These are phyloP conservation scores for Anhinga anhinga DNA, from an alignment of 2,113 vertebrate species.

Conservation along the genomic window DNA sequence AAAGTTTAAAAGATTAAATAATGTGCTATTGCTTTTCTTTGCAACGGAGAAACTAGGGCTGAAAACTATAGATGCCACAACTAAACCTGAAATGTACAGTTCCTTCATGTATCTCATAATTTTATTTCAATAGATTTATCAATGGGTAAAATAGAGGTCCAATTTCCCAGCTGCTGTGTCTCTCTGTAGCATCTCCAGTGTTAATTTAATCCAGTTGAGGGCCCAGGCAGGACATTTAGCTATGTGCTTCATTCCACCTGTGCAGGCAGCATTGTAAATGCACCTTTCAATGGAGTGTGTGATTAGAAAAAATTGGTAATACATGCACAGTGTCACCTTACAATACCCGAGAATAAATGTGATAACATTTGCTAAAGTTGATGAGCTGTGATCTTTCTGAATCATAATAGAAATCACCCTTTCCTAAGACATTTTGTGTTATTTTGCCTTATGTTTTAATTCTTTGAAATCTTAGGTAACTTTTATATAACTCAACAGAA, in stretches of 20 bases:
- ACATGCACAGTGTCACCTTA: not conserved
- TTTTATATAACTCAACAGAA: not conserved
- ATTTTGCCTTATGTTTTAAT: not conserved
- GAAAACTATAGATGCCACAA: not conserved
- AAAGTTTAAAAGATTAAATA: not conserved
- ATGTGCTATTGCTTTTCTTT: not conserved
- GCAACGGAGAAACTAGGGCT: not conserved
- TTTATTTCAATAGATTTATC: not conserved
- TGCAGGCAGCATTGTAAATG: not conserved
- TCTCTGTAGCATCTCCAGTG: not conserved
- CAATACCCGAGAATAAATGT: not conserved
- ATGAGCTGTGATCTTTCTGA: not conserved
- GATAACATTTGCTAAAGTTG: not conserved
- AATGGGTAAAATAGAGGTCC: not conserved
- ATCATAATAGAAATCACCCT: not conserved
- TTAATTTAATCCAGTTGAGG: not conserved
- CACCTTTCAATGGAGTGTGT: not conserved
- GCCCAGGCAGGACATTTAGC: not conserved
- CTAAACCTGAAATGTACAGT: not conserved
- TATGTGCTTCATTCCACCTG: not conserved
- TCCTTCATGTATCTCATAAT: not conserved
- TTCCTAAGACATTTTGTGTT: not conserved
- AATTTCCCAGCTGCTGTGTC: not conserved
- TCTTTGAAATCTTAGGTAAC: not conserved
- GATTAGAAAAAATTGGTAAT: not conserved